Evolutionary conservation across 2,888 invertebrate genomes (phyloP).

Genomic region (Cryptocheilus praepositus): DNA sequence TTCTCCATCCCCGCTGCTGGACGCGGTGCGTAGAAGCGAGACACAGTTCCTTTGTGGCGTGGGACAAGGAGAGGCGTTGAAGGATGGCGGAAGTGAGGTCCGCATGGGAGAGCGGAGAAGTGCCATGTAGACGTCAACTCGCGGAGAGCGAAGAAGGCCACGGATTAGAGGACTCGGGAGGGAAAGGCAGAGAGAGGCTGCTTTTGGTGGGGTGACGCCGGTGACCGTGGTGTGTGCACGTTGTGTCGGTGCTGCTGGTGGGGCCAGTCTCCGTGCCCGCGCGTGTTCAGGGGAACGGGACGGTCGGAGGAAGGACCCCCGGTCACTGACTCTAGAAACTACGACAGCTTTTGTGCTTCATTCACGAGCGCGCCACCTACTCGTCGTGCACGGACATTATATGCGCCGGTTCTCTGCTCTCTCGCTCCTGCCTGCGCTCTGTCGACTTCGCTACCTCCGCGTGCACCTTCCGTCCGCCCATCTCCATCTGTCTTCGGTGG

Average conservation of each 20-base stretch:
- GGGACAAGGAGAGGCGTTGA: background rate
- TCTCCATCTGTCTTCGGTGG: too few relatives aligned
- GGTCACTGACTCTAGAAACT: slow-evolving; percentile 74
- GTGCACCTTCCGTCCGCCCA: too few relatives aligned
- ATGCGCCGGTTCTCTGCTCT: slow-evolving; percentile 18
- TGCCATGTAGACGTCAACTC: slow-evolving; percentile 63
- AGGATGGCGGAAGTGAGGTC: slow-evolving; percentile 11
- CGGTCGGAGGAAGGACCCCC: slow-evolving; percentile 71
- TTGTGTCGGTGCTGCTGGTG: slow-evolving; percentile 8
- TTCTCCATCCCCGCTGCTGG: too few relatives aligned
- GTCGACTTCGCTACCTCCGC: too few relatives aligned
- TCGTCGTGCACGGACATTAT: slow-evolving; percentile 48
- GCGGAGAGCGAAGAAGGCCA: slow-evolving; percentile 7
- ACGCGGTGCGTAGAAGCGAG: too few relatives aligned
- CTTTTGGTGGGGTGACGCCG: slow-evolving; percentile 40
- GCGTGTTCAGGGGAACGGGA: slow-evolving; percentile 12
- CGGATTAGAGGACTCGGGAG: slow-evolving; percentile 30
- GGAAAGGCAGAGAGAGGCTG: slow-evolving; percentile 12
- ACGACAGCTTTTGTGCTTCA: slow-evolving; percentile 63
- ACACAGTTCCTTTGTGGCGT: too few relatives aligned
- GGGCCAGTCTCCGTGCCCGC: background rate
- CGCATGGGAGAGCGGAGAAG: slow-evolving; percentile 22
- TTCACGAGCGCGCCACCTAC: slow-evolving; percentile 68
- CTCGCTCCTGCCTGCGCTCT: background rate
- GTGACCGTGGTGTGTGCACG: slow-evolving; percentile 38